Evolutionary conservation across 53 echinoderm and acorn worm genomes (phyloP).

Genomic region (Apostichopus leukothele): DNA sequence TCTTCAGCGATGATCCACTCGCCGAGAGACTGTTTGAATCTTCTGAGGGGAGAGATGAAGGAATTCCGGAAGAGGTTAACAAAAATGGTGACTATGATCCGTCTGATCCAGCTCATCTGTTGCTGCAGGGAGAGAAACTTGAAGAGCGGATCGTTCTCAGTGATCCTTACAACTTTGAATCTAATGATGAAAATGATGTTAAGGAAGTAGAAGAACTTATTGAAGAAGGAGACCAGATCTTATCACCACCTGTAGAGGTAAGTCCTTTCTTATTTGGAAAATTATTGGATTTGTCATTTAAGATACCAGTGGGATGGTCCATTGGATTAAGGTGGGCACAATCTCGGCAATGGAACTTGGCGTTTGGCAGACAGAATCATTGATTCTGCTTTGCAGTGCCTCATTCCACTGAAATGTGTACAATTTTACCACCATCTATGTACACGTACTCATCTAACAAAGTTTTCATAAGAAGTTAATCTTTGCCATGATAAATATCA

Average conservation of each 20-base stretch:
- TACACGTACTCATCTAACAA: too few relatives aligned
- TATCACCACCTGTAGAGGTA: neutral
- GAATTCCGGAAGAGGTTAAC: neutral
- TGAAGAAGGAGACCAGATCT: neutral
- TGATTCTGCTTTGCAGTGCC: too few relatives aligned
- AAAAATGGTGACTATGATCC: neutral
- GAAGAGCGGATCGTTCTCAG: neutral
- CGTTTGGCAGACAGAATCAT: too few relatives aligned
- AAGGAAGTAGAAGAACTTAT: neutral
- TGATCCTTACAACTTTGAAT: conserved; percentile 10
- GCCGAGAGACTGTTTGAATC: neutral
- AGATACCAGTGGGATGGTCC: too few relatives aligned
- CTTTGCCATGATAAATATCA: too few relatives aligned
- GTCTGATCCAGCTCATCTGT: neutral
- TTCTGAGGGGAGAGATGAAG: neutral
- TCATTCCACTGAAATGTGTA: too few relatives aligned
- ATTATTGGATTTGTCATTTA: too few relatives aligned
- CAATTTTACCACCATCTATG: too few relatives aligned
- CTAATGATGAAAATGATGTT: neutral
- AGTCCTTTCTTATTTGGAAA: neutral
- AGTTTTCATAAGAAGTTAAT: too few relatives aligned
- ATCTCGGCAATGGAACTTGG: too few relatives aligned
- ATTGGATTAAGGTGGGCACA: too few relatives aligned
- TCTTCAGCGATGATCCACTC: neutral
- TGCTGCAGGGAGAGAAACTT: neutral